Evolutionary conservation across 2,888 invertebrate genomes (phyloP).

Genomic region (Andrena fulva): DNA sequence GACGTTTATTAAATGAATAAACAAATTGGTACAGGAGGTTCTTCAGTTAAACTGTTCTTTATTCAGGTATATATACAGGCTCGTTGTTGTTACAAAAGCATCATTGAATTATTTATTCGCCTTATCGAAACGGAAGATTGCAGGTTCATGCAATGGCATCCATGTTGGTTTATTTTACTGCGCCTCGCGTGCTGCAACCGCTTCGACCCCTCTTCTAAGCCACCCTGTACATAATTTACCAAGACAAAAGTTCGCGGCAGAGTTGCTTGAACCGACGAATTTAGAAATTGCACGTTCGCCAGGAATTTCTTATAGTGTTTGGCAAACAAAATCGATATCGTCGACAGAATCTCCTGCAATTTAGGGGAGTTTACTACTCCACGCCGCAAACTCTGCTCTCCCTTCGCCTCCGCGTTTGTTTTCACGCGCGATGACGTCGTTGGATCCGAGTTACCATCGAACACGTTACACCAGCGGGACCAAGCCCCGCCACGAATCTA

Average conservation of each 20-base stretch:
- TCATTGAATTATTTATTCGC: background rate
- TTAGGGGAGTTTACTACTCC: slow-evolving; percentile 19
- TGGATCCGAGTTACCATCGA: background rate
- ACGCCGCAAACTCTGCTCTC: background rate
- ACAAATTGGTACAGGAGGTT: too few relatives aligned
- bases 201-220: background rate
- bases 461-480: background rate
- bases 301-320: slow-evolving; percentile 60
- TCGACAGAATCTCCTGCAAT: slow-evolving; percentile 40
- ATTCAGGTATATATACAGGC: too few relatives aligned
- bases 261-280: slow-evolving; percentile 62
- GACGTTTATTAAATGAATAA: background rate
- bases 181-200: background rate
- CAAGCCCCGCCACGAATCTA: background rate
- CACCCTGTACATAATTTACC: slow-evolving; percentile 7
- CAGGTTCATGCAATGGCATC: background rate
- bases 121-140: background rate
- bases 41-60: too few relatives aligned
- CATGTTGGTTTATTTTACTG: too few relatives aligned
- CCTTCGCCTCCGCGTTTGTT: background rate
- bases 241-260: slow-evolving; percentile 48
- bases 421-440: background rate
- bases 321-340: slow-evolving; percentile 56
- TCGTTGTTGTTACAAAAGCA: background rate
- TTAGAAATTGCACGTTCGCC: slow-evolving; percentile 59